A percentile compares a stretch with the other conserved stretches of the same genome.
Conservation (phyloP, 2,888 invertebrate species). For the Philereme transversata region DNA sequence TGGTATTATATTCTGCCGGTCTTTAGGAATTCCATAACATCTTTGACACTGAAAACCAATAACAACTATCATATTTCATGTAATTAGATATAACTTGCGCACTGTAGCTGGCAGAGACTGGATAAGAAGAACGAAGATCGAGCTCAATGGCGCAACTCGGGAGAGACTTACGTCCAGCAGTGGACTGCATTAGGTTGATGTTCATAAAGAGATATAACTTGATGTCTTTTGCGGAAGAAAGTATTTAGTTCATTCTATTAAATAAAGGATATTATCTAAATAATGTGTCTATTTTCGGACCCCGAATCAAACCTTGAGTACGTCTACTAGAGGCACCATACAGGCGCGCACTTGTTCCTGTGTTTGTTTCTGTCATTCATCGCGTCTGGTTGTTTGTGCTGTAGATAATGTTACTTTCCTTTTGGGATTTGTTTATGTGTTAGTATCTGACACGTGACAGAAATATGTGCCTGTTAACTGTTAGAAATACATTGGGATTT, state of each 20-base stretch:
- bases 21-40: too few relatives aligned
- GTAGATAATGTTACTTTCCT: conserved; percentile 56
- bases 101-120: too few relatives aligned
- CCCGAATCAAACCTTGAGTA: conserved; percentile 14
- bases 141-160: too few relatives aligned
- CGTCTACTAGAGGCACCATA: conserved; percentile 39
- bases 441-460: conserved; percentile 44
- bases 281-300: background rate
- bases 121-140: too few relatives aligned
- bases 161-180: too few relatives aligned
- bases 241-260: too few relatives aligned
- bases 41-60: too few relatives aligned
- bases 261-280: background rate
- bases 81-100: too few relatives aligned
- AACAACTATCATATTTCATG: too few relatives aligned
- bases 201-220: too few relatives aligned
- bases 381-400: conserved; percentile 53
- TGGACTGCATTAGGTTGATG: too few relatives aligned
- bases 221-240: too few relatives aligned
- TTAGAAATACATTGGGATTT: conserved; percentile 19
- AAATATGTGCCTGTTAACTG: conserved; percentile 31
- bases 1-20: conserved; percentile 2
- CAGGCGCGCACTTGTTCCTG: conserved; percentile 74
- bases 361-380: conserved; percentile 82
- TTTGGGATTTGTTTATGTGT: conserved; percentile 52